A percentile compares a stretch with the other conserved stretches of the same genome.
Evolutionary conservation across 2,888 invertebrate genomes (phyloP).

Genomic region (Erannis defoliaria): DNA sequence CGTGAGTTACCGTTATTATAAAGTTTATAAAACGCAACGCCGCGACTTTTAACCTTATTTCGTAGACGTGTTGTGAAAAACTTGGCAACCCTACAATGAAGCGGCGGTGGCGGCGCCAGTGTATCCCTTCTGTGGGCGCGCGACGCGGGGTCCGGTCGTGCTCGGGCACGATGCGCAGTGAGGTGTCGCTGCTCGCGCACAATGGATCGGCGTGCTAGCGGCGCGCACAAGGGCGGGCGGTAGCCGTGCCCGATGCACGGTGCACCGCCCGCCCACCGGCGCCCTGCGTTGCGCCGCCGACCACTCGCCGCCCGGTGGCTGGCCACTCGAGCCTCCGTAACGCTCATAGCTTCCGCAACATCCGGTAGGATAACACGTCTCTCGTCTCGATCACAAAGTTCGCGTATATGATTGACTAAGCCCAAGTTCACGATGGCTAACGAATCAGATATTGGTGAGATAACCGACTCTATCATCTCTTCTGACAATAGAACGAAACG

Average conservation of each 20-base stretch:
- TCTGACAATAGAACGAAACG: background rate
- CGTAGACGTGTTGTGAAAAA: background rate
- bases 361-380: constrained; percentile 41
- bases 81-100: background rate
- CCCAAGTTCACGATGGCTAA: background rate
- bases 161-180: constrained; percentile 12
- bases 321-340: constrained; percentile 46
- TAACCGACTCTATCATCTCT: background rate
- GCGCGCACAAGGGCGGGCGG: constrained; percentile 65
- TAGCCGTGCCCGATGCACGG: constrained; percentile 59
- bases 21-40: too few species aligned
- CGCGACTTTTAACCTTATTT: background rate
- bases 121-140: background rate
- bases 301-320: constrained; percentile 34
- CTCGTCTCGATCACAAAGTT: background rate
- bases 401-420: background rate
- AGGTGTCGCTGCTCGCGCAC: constrained; percentile 34
- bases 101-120: background rate
- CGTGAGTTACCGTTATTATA: too few species aligned
- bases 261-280: constrained; percentile 57
- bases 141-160: background rate
- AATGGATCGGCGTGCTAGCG: constrained; percentile 57
- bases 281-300: constrained; percentile 49
- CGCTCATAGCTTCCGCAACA: constrained; percentile 54
- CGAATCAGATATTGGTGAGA: constrained; percentile 1